Evolutionary conservation across 1,140 invertebrate genomes (phyloP), one percentile per base, ranked within the genome.

Genomic region (Drosophila oshimai): DNA sequence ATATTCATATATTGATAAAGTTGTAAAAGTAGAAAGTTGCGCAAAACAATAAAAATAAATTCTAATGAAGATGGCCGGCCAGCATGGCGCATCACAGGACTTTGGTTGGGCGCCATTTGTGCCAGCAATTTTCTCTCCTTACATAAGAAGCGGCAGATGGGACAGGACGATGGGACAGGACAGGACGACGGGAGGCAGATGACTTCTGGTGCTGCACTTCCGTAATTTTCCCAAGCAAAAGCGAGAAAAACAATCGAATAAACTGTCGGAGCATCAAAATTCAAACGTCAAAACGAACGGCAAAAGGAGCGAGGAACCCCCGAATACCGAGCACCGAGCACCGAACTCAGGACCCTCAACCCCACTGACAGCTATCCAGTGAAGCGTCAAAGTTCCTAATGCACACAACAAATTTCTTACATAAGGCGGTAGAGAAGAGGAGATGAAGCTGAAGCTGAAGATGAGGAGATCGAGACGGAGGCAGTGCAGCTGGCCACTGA

Each of bases 321-420:
- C 33, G 9, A 15, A 20, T 3, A 10, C 31, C 13, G 17, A 33
- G 28, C 12, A 2, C 10, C 39, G 28, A 36, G 10, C 12, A 5
- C 37, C 17, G 18, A 17, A 34, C 22, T 44, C 47, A 34, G 13
- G 24, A 15, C 18, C 60, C 31, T 28, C 34, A 54, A 65, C 45
- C 72, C 80, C 81, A 86, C 74, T 84, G 81, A 86, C 81, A 87
- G 72, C 76, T 73, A 87, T 73, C 81, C 81, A 87, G 81, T 87
- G 57, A 87, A 87, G 81, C 84, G 84, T 88, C 84, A 88, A 88
- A 89, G 84, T 84, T 88, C 84, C 83, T 84, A 89, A 89, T 87
- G 87, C 80, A 89, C 87, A 89, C 89, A 89, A 89, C 87, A 89
- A 89, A 89, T 89, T 89, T 89, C 87, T 81, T 87, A 77, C 51